Conservation (phyloP, 2,888 invertebrate genomes). For the Limenitis camilla region DNA sequence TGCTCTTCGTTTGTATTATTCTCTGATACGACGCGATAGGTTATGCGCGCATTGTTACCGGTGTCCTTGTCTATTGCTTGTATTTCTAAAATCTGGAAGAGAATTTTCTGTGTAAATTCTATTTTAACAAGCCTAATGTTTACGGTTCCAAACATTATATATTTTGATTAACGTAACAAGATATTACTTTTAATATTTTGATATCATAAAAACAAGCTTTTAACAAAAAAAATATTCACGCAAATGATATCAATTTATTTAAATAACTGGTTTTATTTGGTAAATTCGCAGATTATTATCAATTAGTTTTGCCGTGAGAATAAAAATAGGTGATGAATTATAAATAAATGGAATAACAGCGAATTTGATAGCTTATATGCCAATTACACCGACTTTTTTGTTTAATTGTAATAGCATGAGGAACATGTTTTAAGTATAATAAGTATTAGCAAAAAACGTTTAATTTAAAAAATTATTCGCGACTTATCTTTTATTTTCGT, state of each 20-base stretch:
- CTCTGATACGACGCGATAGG: slow-evolving; percentile 81
- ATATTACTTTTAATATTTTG: neutral
- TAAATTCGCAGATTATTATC: slow-evolving; percentile 12
- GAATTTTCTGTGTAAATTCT: slow-evolving; percentile 11
- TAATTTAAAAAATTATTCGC: too few relatives aligned
- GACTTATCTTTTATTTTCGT: too few relatives aligned
- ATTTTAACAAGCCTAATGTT: neutral
- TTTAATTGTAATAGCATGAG: neutral
- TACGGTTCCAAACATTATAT: neutral
- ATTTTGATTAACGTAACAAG: neutral
- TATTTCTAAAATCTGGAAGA: slow-evolving; percentile 85
- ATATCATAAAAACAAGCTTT: neutral
- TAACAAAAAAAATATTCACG: neutral
- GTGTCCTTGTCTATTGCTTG: slow-evolving; percentile 95
- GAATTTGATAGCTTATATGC: neutral
- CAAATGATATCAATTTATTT: neutral
- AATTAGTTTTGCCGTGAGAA: slow-evolving; percentile 13
- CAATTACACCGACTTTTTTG: neutral
- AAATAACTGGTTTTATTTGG: slow-evolving; percentile 10
- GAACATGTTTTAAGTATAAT: neutral
- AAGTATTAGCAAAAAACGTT: too few relatives aligned
- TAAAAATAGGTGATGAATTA: slow-evolving; percentile 8
- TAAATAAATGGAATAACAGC: neutral
- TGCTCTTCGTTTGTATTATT: slow-evolving; percentile 67
- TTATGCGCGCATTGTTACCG: slow-evolving; percentile 94